Evolutionary conservation across 2,888 invertebrate species (phyloP).

Genomic region (Tetheella fluctuosa): DNA sequence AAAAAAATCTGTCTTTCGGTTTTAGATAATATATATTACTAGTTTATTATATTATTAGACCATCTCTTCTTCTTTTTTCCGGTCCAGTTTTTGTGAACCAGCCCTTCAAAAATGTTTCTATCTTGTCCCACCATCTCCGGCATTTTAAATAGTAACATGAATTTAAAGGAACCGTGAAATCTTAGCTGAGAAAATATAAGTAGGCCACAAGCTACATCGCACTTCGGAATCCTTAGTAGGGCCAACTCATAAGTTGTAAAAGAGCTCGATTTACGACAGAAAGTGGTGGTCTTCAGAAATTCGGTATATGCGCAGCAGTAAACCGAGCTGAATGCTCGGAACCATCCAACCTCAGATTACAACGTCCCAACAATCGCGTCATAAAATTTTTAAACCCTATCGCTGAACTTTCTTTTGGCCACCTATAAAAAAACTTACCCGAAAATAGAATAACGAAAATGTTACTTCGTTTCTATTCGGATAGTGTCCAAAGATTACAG

Average conservation of each 20-base stretch:
- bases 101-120: too few relatives aligned
- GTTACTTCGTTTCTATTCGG: not conserved
- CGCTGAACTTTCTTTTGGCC: not conserved
- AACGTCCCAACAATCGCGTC: conserved; percentile 38
- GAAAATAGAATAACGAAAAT: not conserved
- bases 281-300: conserved; percentile 56
- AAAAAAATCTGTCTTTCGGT: too few relatives aligned
- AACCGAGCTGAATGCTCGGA: conserved; percentile 33
- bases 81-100: too few relatives aligned
- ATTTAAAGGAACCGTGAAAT: conserved; percentile 14
- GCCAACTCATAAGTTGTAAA: conserved; percentile 41
- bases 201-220: not conserved
- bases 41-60: too few relatives aligned
- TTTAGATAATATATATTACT: too few relatives aligned
- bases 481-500: not conserved
- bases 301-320: conserved; percentile 33
- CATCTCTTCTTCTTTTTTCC: too few relatives aligned
- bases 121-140: too few relatives aligned
- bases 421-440: not conserved
- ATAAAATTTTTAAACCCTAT: conserved; percentile 16
- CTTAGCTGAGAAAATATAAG: not conserved
- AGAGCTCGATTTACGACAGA: conserved; percentile 59
- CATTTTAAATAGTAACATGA: conserved; percentile 13
- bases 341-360: conserved; percentile 38
- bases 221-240: conserved; percentile 24